A percentile compares a stretch with the other conserved stretches of the same genome.
phyloP scores from a whole-genome alignment of 64 coral and sea anemone species.

The Stichodactyla mertensii region DNA sequence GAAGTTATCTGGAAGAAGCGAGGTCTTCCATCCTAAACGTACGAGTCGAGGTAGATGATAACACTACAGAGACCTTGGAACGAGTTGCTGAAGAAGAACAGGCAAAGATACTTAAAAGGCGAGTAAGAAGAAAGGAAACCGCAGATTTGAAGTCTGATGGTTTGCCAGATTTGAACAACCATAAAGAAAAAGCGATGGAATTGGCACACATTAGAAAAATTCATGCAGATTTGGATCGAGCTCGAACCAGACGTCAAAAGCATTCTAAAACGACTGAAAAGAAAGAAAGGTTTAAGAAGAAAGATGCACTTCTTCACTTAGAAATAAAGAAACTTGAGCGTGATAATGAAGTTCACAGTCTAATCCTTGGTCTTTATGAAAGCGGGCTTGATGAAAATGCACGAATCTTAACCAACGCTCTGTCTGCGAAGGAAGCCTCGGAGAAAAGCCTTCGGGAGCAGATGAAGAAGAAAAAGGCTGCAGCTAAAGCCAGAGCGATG shows the following conservation, averaged over 20 bases:
- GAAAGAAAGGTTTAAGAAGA: slow-evolving; percentile 1
- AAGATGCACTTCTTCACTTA: slow-evolving; percentile 39
- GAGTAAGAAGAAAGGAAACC: background rate
- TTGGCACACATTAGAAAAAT: slow-evolving; percentile 45
- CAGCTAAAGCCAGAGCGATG: slow-evolving; percentile 28
- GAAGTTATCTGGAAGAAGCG: slow-evolving; percentile 23
- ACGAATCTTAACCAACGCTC: slow-evolving; percentile 18
- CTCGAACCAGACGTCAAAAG: slow-evolving; percentile 29
- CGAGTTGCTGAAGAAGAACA: slow-evolving; percentile 34
- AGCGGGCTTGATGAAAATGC: slow-evolving; percentile 56
- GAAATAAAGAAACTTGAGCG: slow-evolving; percentile 68
- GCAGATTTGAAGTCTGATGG: background rate
- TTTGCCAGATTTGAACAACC: background rate
- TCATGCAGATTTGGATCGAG: slow-evolving; percentile 50
- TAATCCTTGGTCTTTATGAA: slow-evolving; percentile 46
- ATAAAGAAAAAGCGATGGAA: slow-evolving; percentile 17
- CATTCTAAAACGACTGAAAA: slow-evolving; percentile 1
- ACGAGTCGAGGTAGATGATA: slow-evolving; percentile 28
- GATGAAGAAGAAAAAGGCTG: slow-evolving; percentile 43
- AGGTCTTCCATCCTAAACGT: slow-evolving; percentile 14
- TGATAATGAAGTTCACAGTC: slow-evolving; percentile 61
- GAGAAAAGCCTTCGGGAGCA: slow-evolving; percentile 47
- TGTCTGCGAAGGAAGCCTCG: slow-evolving; percentile 62
- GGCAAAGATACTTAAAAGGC: slow-evolving; percentile 30
- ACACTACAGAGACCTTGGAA: slow-evolving; percentile 10